Percentiles rank a stretch among this genome's conserved stretches.
Conservation (phyloP, 2,797 vertebrate species). For the Chelonia mydas region DNA sequence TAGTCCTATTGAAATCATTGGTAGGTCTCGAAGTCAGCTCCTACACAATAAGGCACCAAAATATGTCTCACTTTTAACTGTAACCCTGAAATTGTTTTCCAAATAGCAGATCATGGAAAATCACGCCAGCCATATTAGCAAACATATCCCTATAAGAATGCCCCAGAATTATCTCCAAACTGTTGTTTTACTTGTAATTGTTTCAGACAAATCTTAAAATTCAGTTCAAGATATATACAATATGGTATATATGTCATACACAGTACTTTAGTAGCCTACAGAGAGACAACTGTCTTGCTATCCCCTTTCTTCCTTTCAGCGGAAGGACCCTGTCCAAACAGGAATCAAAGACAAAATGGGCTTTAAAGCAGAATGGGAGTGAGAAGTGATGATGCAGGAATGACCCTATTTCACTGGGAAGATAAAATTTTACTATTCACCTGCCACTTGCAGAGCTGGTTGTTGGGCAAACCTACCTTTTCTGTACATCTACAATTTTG, state of each 20-base stretch:
- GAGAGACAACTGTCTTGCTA: background rate
- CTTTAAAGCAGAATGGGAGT: background rate
- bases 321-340: background rate
- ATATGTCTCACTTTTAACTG: conserved; percentile 8
- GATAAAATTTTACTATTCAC: fast-evolving
- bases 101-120: background rate
- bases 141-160: background rate
- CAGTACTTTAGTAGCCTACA: background rate
- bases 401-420: background rate
- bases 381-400: background rate
- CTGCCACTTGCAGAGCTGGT: background rate
- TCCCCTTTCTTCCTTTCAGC: background rate
- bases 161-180: conserved; percentile 38
- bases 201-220: conserved; percentile 7
- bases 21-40: background rate
- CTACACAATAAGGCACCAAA: background rate
- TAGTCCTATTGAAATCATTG: background rate
- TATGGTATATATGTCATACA: background rate
- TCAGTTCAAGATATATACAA: background rate
- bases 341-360: background rate
- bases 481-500: background rate
- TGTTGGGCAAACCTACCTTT: background rate
- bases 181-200: conserved; percentile 16
- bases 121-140: background rate
- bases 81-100: background rate